Base-by-base conservation (phyloP, 2,888 invertebrate species). In the Andricus curvator region DNA sequence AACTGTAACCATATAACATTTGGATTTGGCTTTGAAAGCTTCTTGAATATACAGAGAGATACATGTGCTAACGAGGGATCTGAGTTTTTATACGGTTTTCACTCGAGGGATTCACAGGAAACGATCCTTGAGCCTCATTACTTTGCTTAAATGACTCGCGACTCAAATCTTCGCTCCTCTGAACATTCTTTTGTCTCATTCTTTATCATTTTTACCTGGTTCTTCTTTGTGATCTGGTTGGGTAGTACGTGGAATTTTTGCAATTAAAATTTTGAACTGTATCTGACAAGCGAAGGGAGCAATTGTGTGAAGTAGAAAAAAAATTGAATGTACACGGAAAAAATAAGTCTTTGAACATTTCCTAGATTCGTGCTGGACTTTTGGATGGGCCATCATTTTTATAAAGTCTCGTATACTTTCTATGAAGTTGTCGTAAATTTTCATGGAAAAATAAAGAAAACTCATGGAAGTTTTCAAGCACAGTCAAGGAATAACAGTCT, bases 1-100 rank as follows among this genome's bases (percentile, higher is more conserved):
- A 70, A 51, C 25, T 29, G 51, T 70, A 33, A 70, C 9, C 68
- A 17, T 48, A 48, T 20, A 68, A 33, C 33, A 29, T 70, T 70
- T 29, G 29, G 25, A 33, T 51, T 70, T 70, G 4, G 3, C 70
- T 70, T 56, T 70, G n/a, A 70, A 56, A 70, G 20, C 29, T 70
- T 51, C 29, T 20, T 20, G 51, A 37, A 56, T 13, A 56, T 33
- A 74, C 51, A 56, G 56, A 74, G 51, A 33, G 56, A n/a, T 74
- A 74, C 74, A 74, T 51, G 74, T 56, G 56, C 74, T 74, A 74
- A 74, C 51, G 56, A 56, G 74, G 56, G 33, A 51, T 56, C 74
- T 56, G 56, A 74, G 11, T 56, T 74, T 74, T 70, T 70, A 70
- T 48, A 70, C 20, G 22, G 33, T 51, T 48, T 51, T 44, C 44